Percentiles rank a stretch among this genome's conserved stretches.
Evolutionary conservation across 2,113 vertebrate genomes (phyloP).

Genomic region (Saccopteryx bilineata): DNA sequence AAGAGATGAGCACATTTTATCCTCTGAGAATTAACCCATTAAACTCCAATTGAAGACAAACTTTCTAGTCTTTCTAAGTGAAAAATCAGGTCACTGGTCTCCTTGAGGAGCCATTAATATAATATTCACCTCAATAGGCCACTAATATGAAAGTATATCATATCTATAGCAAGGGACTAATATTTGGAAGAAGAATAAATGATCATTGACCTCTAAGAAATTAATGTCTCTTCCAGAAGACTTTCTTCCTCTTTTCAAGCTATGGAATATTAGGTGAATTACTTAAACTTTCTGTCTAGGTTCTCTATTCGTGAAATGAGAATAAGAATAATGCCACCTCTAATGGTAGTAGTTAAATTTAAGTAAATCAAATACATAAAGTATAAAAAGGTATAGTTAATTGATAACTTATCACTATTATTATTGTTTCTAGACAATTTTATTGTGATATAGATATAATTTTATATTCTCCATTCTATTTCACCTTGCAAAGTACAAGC

Average conservation of each 20-base stretch:
- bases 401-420: conserved; percentile 13
- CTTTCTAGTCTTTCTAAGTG: not conserved
- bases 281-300: not conserved
- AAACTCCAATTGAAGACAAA: not conserved
- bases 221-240: not conserved
- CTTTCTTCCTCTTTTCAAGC: not conserved
- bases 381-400: not conserved
- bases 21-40: not conserved
- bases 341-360: not conserved
- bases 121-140: not conserved
- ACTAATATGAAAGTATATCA: conserved; percentile 13
- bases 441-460: not conserved
- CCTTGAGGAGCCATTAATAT: not conserved
- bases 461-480: conserved; percentile 36
- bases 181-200: not conserved
- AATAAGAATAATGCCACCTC: not conserved
- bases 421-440: conserved; percentile 38
- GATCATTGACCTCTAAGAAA: conserved; percentile 9
- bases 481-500: conserved; percentile 52
- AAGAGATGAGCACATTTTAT: not conserved
- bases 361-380: not conserved
- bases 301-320: not conserved
- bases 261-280: not conserved
- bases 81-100: not conserved
- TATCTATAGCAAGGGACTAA: not conserved